phyloP scores from a whole-genome alignment of 1,140 invertebrate genomes.

The Onthophagus taurus region DNA sequence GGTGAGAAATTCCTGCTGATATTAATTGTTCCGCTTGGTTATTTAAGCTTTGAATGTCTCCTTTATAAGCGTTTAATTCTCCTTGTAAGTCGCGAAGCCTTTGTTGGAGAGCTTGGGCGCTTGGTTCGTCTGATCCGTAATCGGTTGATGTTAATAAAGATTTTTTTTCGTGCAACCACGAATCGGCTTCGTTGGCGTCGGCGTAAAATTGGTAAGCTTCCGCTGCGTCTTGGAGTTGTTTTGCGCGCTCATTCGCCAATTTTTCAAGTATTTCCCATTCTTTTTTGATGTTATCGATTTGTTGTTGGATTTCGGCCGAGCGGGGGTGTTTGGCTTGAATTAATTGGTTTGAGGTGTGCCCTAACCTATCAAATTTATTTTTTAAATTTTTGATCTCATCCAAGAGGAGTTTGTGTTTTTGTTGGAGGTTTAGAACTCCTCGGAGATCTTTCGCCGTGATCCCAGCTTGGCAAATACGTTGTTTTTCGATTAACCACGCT shows the following conservation, averaged over 20 bases:
- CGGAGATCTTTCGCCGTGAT: constrained; percentile 89
- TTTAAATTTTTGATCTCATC: constrained; percentile 85
- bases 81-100: constrained; percentile 82
- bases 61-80: constrained; percentile 83
- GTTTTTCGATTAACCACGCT: constrained; percentile 87
- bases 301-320: constrained; percentile 62
- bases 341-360: constrained; percentile 56
- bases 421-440: constrained; percentile 79
- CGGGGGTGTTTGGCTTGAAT: constrained; percentile 69
- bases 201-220: constrained; percentile 93
- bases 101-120: constrained; percentile 74
- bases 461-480: constrained; percentile 79
- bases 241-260: constrained; percentile 69
- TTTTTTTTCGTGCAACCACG: constrained; percentile 92
- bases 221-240: constrained; percentile 85
- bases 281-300: constrained; percentile 71
- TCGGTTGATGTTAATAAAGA: constrained; percentile 79
- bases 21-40: constrained; percentile 74
- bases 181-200: constrained; percentile 95
- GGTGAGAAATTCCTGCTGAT: constrained; percentile 49
- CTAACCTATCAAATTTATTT: constrained; percentile 69
- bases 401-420: constrained; percentile 89
- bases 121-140: constrained; percentile 82
- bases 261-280: constrained; percentile 82
- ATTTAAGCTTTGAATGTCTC: constrained; percentile 81